Evolutionary conservation across 92 coral and sea anemone genomes (phyloP), one percentile per base, ranked within the genome.

Genomic region (Micromussa lordhowensis): DNA sequence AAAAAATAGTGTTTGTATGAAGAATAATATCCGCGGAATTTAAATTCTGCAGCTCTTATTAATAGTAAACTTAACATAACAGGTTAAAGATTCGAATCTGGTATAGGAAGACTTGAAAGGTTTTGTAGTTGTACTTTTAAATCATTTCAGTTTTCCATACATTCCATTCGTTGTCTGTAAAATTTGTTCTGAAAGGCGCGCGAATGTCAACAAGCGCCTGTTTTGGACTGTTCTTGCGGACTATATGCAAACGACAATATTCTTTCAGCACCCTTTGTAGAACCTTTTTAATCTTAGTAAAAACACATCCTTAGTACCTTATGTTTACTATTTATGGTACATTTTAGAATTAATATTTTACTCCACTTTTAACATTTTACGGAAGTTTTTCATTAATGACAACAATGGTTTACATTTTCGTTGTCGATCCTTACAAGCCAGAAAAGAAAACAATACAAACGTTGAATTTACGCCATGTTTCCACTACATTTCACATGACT

Each of bases 241-340:
- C 78, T 31, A 73, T 54, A 1, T 73, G 49, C 3, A 73, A 73
- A 35, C 54, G 54, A 34, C 78, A 32, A 74, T 34, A 74, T 18
- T 32, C n/a, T 74, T 74, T 74, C 78, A 74, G 78, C 55, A 74
- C 78, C 55, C 78, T 74, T 74, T 74, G 0, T 74, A 74, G 51
- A 32, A 66, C 7, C 71, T 66, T 61, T 61, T 19, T 74, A 4
- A 74, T 12, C 22, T 19, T 74, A 12, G 21, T 14, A 32, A 74
- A 74, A 32, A 38, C 22, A 74, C 78, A 74, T 75, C 79, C 57
- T 18, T 75, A 5, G 79, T 75, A 19, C 57, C 79, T 18, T 75
- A 38, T 31, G 48, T 40, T 40, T 40, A 40, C 79, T 38, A 75
- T 74, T 74, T 74, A 74, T 74, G 21, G 78, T 74, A 35, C 36